Base-by-base conservation (phyloP, 2,797 vertebrate genomes). In the Melanotaenia pygmaea region DNA sequence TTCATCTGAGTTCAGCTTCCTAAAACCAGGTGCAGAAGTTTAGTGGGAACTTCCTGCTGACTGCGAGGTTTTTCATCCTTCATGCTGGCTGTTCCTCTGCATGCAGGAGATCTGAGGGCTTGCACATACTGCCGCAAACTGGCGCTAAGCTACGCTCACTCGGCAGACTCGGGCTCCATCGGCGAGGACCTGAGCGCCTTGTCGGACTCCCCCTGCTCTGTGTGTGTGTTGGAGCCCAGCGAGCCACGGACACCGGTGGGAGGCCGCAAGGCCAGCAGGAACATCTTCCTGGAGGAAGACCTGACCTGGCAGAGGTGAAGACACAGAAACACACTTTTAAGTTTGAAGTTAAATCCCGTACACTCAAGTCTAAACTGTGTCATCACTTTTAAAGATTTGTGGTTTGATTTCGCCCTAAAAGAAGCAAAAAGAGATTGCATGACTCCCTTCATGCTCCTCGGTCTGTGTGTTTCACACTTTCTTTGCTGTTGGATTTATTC, bases 91-190 rank as follows among this genome's bases (percentile, higher is more conserved):
- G 2, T 50, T 22, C 28, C 10, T 28, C 3, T 63, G 9, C 30
- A 1, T 67, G 7, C 37, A 99, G 98, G 98, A 81, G 98, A 99
- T 90, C 93, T 99, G 34, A 95, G 98, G 56, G 98, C 97, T 12
- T 99, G 98, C 34, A 99, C 97, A 0, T 99, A 99, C 88, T 99
- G 98, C 82, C 95, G 98, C 50, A 99, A 99, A 87, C 95, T 99
- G 61, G 98, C 98, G 0, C 92, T 99, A 60, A 99, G 94, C 94
- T 99, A 99, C 0, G 96, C 98, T 8, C 97, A 99, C 91, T 98
- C 97, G 0, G 94, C 97, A 2, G 98, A 99, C 80, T 96, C 97
- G 0, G 95, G 96, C 82, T 96, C 95, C 70, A 97, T 99, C 0
- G 97, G 97, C 0, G 98, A 99, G 77, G 98, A 99, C 80, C 93